phyloP scores from a whole-genome alignment of 1,140 invertebrate species.

The Chrysomallon squamiferum region DNA sequence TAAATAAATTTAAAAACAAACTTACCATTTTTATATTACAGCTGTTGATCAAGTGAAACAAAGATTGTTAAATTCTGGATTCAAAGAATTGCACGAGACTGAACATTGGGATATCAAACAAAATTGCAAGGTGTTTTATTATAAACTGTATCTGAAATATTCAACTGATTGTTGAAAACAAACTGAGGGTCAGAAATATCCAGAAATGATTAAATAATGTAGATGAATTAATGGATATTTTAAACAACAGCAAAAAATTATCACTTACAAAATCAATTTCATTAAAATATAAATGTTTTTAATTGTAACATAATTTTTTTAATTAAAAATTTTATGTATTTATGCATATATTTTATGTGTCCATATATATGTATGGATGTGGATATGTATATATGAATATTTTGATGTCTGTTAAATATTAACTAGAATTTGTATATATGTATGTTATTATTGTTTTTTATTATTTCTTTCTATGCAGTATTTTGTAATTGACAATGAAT shows the following conservation, averaged over 20 bases:
- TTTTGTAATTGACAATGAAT: no score
- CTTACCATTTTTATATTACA: constrained; percentile 45
- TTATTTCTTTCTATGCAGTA: no score
- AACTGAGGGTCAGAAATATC: neutral
- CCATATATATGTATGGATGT: no score
- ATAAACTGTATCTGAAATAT: neutral
- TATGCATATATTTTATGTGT: no score
- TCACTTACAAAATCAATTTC: neutral
- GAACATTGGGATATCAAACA: constrained; percentile 62
- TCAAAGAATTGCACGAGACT: constrained; percentile 60
- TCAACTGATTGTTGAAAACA: neutral
- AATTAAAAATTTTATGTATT: no score
- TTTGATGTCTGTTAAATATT: no score
- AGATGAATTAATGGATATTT: neutral
- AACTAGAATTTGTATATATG: no score
- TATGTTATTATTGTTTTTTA: no score
- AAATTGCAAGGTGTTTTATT: constrained; percentile 54
- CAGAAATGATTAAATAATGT: neutral
- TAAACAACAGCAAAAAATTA: neutral
- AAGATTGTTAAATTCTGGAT: constrained; percentile 57
- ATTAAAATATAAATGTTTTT: neutral
- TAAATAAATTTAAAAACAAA: neutral
- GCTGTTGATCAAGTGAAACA: constrained; percentile 62
- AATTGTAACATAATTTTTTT: neutral
- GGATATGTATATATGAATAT: no score